Conservation (phyloP, 2,888 invertebrate species). For the Kuschelorhynchus macadamiae region DNA sequence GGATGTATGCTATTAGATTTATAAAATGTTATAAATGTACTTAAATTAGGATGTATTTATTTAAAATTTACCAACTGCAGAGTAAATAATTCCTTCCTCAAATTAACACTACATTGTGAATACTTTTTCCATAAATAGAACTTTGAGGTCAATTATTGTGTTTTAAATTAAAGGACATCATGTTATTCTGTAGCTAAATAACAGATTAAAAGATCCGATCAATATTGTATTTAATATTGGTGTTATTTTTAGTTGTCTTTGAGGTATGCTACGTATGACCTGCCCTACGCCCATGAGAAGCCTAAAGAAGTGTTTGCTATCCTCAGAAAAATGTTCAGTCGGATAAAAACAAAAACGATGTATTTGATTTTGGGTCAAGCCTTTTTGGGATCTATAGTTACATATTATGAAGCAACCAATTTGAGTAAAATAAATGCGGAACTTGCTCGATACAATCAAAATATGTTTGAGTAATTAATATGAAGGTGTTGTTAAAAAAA, state of each 20-base stretch:
- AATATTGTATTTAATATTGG: conserved; percentile 39
- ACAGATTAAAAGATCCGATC: too few species aligned
- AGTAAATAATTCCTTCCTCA: too few species aligned
- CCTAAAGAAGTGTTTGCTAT: conserved; percentile 72
- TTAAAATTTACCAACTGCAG: too few species aligned
- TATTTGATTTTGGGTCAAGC: conserved; percentile 71
- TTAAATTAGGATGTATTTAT: too few species aligned
- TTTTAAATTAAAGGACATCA: too few species aligned
- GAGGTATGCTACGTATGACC: conserved; percentile 74
- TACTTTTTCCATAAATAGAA: too few species aligned
- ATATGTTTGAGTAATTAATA: not conserved
- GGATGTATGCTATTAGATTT: too few species aligned
- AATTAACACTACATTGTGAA: too few species aligned
- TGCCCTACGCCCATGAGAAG: conserved; percentile 76
- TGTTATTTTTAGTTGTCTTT: conserved; percentile 74
- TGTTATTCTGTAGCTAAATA: too few species aligned
- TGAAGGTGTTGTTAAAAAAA: too few species aligned
- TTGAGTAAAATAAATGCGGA: conserved; percentile 1
- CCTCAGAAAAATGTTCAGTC: conserved; percentile 71
- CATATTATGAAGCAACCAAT: conserved; percentile 71
- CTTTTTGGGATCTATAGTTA: conserved; percentile 72
- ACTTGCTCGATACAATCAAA: not conserved
- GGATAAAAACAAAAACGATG: conserved; percentile 70
- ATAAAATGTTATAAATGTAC: too few species aligned
- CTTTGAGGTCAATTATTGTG: too few species aligned